A percentile compares a stretch with the other conserved stretches of the same genome.
Evolutionary conservation across 2,797 vertebrate genomes (phyloP).

Genomic region (Toxotes lorentzi): DNA sequence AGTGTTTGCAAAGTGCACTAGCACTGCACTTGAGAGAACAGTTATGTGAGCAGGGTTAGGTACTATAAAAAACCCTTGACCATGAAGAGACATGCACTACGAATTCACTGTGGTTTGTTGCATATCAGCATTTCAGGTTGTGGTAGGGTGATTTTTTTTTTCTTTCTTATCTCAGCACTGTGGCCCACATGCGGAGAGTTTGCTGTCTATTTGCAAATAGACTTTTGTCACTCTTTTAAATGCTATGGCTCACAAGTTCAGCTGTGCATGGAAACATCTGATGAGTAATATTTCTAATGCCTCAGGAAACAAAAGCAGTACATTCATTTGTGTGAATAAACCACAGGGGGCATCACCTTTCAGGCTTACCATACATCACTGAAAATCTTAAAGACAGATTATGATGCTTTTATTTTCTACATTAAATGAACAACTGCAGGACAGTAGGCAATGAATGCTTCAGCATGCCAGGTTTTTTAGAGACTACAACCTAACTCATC

Average conservation of each 20-base stretch:
- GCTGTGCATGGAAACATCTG: slow-evolving; percentile 40
- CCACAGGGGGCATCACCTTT: slow-evolving; percentile 5
- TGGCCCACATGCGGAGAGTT: slow-evolving; percentile 8
- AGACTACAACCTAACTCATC: not conserved
- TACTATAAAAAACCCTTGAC: slow-evolving; percentile 7
- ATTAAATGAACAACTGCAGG: not conserved
- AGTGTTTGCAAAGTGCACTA: slow-evolving; percentile 28
- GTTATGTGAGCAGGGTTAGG: not conserved
- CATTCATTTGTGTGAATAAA: slow-evolving; percentile 21
- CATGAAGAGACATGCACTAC: not conserved
- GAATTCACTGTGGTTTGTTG: slow-evolving; percentile 40
- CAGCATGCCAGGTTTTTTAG: not conserved
- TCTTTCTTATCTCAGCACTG: not conserved
- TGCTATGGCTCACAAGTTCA: slow-evolving; percentile 26
- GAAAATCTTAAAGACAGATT: not conserved
- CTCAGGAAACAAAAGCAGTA: slow-evolving; percentile 36
- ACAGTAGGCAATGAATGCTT: not conserved
- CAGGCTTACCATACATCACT: not conserved
- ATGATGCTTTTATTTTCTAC: not conserved
- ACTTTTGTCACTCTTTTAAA: slow-evolving; percentile 35
- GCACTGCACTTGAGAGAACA: slow-evolving; percentile 23
- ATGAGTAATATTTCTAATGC: slow-evolving; percentile 44
- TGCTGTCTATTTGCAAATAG: slow-evolving; percentile 31
- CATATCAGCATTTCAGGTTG: slow-evolving; percentile 23
- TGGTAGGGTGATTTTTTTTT: not conserved